Base-by-base conservation (phyloP, 2,797 vertebrate species). In the Mormyrops attenuatus region DNA sequence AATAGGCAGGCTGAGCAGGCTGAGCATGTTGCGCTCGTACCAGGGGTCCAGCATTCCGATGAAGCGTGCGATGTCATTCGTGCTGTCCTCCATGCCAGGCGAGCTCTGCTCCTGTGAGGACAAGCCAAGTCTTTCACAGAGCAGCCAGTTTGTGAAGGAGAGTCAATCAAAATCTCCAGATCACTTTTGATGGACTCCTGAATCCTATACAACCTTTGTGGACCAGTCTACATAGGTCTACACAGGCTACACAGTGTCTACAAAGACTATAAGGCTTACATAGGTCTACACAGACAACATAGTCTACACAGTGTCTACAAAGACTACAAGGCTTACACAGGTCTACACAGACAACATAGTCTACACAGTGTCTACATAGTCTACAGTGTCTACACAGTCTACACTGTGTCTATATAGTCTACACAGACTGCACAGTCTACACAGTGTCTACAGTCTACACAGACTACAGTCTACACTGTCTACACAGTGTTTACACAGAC, bases 31-130 rank as follows among this genome's bases (percentile, higher is more conserved):
- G 89, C 98, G 96, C 92, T 99, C 96, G 60, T 99, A 99, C 98
- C 98, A 99, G 15, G 98, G 98, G 91, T 99, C 98, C 92, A 99
- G 93, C 97, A 98, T 97, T 49, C 98, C 98, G 0, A 99, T 95
- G 92, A 99, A 98, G 91, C 95, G 95, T 85, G 98, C 98, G 53
- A 99, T 98, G 92, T 99, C 97, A 0, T 97, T 99, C 90, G 98
- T 98, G 93, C 97, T 99, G 95, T 96, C 94, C 88, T 96, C 97
- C 44, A 85, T 47, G 47, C 66, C 90, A 3, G 8, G 50, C 34
- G 26, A 66, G 53, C 88, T 90, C 6, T 92, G 88, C 49, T 94
- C 95, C 96, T 96, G 91, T 38, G 53, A 3, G 5, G 91, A 63
- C 50, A 44, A n/a, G 38, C n/a, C 1, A 5, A 49, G 60, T 49